These are phyloP conservation scores for Agapetus fuscipes DNA, from an alignment of 2,888 invertebrate genomes.

Conservation along the genomic window DNA sequence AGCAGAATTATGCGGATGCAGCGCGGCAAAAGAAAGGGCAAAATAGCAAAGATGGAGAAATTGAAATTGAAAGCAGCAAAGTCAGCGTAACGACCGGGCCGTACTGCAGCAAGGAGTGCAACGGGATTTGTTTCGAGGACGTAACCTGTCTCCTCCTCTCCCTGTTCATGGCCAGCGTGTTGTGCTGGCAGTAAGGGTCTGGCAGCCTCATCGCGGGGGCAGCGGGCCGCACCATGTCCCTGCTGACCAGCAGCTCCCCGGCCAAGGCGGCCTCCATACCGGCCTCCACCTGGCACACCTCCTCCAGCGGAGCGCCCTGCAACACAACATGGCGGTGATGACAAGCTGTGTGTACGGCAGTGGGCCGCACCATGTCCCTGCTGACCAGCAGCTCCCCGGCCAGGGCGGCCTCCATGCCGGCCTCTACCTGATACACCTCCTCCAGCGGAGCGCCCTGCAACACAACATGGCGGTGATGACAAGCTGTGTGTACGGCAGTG, in stretches of 20 bases:
- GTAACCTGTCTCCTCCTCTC: constrained; percentile 76
- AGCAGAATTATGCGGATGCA: too few relatives aligned
- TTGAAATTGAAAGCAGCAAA: too few relatives aligned
- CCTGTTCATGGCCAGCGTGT: constrained; percentile 84
- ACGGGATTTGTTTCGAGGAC: too few relatives aligned
- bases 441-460: constrained; percentile 13
- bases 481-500: constrained; percentile 14
- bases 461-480: too few relatives aligned
- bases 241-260: constrained; percentile 48
- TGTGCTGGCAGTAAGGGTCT: constrained; percentile 93
- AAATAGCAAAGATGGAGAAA: too few relatives aligned
- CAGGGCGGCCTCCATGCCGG: constrained; percentile 53
- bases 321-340: too few relatives aligned
- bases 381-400: constrained; percentile 52
- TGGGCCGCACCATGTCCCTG: constrained; percentile 40
- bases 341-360: constrained; percentile 15
- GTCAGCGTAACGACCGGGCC: too few relatives aligned
- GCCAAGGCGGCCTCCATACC: constrained; percentile 55
- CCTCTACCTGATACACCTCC: constrained; percentile 55
- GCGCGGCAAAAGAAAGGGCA: too few relatives aligned
- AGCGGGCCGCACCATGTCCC: constrained; percentile 37
- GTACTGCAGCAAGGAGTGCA: too few relatives aligned
- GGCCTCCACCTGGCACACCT: constrained; percentile 58
- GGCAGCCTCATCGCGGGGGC: constrained; percentile 52
- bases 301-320: constrained; percentile 14